Conservation (phyloP, 1,140 invertebrate species). For the Sarcophaga peregrina region DNA sequence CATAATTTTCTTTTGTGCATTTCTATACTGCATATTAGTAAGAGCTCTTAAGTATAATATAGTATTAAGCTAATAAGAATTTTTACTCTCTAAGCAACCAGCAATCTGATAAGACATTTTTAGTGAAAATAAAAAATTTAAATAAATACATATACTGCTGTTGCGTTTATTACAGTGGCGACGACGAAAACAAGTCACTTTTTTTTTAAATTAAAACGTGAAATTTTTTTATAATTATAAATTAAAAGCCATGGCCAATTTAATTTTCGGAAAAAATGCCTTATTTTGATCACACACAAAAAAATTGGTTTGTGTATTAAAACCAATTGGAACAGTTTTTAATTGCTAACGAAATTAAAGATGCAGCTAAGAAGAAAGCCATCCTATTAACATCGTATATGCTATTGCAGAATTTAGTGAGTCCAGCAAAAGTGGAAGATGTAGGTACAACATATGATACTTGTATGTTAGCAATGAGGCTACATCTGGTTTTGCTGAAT, state of each 20-base stretch:
- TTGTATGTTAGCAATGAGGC: not conserved
- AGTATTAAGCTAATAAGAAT: no score
- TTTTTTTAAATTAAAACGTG: not conserved
- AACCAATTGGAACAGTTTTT: not conserved
- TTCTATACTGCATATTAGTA: no score
- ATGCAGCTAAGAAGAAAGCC: no score
- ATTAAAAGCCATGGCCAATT: no score
- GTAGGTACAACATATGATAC: not conserved
- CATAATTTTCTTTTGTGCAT: no score
- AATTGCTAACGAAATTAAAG: not conserved
- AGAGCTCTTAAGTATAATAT: no score
- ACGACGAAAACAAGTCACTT: not conserved
- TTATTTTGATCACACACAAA: slow-evolving; percentile 12
- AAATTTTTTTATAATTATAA: no score
- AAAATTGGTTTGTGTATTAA: not conserved
- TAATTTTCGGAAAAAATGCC: slow-evolving; percentile 17
- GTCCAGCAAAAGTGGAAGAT: slow-evolving; percentile 8
- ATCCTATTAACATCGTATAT: slow-evolving; percentile 40
- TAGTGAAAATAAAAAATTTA: no score
- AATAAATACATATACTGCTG: no score
- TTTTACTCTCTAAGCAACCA: no score
- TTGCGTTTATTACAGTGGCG: slow-evolving; percentile 39
- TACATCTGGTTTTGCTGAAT: slow-evolving; percentile 51
- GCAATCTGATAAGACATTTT: no score
- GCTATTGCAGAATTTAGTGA: slow-evolving; percentile 32